phyloP scores from a whole-genome alignment of 1,140 invertebrate genomes.

The Neodiprion pinetum region DNA sequence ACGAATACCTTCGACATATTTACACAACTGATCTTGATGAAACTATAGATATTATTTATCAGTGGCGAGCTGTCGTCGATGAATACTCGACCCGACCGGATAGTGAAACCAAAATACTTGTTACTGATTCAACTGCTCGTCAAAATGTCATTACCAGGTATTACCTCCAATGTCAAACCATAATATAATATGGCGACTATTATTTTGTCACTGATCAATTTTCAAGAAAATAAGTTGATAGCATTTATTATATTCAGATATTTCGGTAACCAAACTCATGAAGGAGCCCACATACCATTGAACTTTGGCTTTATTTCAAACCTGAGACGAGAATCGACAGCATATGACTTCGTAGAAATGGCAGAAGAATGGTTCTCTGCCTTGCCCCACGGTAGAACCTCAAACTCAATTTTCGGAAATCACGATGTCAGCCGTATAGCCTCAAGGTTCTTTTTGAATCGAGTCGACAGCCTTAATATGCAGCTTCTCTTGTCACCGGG shows the following conservation, averaged over 20 bases:
- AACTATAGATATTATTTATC: background rate
- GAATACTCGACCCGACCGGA: background rate
- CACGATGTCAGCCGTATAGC: constrained; percentile 70
- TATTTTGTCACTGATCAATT: background rate
- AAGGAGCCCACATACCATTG: too few relatives aligned
- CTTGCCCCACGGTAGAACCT: too few relatives aligned
- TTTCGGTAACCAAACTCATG: too few relatives aligned
- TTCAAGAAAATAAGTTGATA: too few relatives aligned
- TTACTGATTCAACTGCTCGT: background rate
- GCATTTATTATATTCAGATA: too few relatives aligned
- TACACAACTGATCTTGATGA: background rate
- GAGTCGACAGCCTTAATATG: constrained; percentile 75
- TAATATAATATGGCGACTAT: background rate
- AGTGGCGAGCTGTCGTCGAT: background rate
- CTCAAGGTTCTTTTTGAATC: constrained; percentile 65
- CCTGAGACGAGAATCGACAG: too few relatives aligned
- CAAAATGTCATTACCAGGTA: background rate
- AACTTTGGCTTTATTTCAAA: too few relatives aligned
- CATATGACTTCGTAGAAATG: too few relatives aligned
- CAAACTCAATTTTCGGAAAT: constrained; percentile 65
- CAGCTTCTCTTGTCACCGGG: constrained; percentile 77
- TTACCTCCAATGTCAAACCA: too few relatives aligned
- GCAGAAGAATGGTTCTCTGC: too few relatives aligned
- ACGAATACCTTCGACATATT: background rate
- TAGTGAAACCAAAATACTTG: background rate